phyloP scores from a whole-genome alignment of 2,113 vertebrate genomes.

The Pandion haliaetus region DNA sequence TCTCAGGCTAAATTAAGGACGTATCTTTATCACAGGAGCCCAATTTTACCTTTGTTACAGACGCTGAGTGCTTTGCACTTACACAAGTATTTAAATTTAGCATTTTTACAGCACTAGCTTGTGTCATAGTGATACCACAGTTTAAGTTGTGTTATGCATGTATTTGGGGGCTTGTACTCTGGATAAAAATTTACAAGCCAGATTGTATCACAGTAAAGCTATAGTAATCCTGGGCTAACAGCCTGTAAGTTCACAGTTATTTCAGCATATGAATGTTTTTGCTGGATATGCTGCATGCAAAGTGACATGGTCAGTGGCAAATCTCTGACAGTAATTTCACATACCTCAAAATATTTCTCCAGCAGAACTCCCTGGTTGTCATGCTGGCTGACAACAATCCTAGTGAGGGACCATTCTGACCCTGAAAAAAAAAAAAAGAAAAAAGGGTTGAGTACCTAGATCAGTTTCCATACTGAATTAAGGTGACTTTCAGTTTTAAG shows the following conservation, averaged over 20 bases:
- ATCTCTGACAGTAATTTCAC: neutral
- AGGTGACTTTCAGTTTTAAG: neutral
- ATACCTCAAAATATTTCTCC: neutral
- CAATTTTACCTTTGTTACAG: slow-evolving; percentile 35
- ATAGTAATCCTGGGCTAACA: neutral
- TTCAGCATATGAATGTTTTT: neutral
- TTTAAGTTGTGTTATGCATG: neutral
- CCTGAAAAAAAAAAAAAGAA: too few species aligned
- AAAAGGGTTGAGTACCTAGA: neutral
- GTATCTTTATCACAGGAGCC: slow-evolving; percentile 9
- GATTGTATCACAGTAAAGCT: neutral
- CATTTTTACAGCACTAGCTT: slow-evolving; percentile 17
- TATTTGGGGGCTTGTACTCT: neutral
- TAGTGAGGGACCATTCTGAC: neutral
- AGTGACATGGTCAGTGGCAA: neutral
- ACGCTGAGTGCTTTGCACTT: neutral
- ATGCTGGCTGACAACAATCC: neutral
- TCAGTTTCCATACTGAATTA: neutral
- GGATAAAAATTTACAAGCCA: neutral
- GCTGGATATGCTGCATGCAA: neutral
- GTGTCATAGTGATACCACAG: neutral
- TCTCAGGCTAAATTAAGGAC: slow-evolving; percentile 40
- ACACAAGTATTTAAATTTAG: slow-evolving; percentile 32
- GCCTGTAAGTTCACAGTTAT: neutral
- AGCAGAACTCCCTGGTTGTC: neutral